Conservation (phyloP, 2,797 vertebrate species). For the Podarcis lilfordi region DNA sequence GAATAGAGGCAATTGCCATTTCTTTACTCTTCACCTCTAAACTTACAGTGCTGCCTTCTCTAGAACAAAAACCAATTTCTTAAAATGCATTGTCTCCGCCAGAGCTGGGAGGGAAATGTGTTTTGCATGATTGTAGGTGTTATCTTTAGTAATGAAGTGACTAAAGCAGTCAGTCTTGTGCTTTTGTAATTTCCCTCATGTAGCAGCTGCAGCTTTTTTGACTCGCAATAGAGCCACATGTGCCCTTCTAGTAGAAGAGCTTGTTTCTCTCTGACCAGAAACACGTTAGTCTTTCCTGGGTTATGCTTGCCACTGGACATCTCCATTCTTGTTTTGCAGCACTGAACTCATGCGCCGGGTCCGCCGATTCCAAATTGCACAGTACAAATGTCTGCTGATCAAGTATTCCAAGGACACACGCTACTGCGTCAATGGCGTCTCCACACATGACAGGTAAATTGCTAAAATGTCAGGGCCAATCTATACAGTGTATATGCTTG, state of each 20-base stretch:
- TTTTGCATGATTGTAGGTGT: not conserved
- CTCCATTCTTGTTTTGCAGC: conserved; percentile 71
- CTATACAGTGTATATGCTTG: not conserved
- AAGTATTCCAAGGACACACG: conserved; percentile 93
- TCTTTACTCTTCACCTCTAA: not conserved
- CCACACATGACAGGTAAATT: conserved; percentile 90
- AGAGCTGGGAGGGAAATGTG: not conserved
- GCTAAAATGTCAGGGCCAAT: not conserved
- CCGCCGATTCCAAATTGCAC: conserved; percentile 91
- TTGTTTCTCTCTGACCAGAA: not conserved
- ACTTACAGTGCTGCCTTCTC: not conserved
- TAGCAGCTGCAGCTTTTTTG: not conserved
- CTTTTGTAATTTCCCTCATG: not conserved
- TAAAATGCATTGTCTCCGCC: not conserved
- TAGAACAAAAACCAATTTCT: not conserved
- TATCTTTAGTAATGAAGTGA: not conserved
- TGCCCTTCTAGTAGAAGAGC: not conserved
- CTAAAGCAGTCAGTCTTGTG: not conserved
- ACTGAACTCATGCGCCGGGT: conserved; percentile 95
- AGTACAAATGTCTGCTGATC: conserved; percentile 90
- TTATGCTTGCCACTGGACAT: not conserved
- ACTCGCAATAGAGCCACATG: not conserved
- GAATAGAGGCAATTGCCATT: not conserved
- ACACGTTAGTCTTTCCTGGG: not conserved
- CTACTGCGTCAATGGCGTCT: conserved; percentile 83